A percentile compares a stretch with the other conserved stretches of the same genome.
Evolutionary conservation across 1,140 invertebrate genomes (phyloP).

Genomic region (Andrena cerasifolii): DNA sequence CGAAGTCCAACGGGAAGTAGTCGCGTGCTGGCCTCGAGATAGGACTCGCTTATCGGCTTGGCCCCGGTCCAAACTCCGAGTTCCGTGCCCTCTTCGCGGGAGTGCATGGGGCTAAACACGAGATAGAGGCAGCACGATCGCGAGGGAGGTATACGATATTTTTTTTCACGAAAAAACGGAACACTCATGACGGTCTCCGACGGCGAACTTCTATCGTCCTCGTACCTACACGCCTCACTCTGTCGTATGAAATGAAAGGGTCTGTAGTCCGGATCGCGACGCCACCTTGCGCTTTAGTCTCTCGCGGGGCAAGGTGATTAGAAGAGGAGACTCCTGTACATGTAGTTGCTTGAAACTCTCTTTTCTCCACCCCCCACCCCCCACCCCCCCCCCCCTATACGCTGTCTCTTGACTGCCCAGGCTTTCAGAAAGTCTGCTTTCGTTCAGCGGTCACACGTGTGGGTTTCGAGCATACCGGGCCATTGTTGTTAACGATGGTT

Average conservation of each 20-base stretch:
- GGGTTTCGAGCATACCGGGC: conserved; percentile 12
- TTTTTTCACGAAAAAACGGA: background rate
- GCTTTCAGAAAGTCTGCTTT: conserved; percentile 9
- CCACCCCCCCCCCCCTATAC: too few relatives aligned
- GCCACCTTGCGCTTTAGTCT: conserved; percentile 27
- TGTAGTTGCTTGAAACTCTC: conserved; percentile 5
- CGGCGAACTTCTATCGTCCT: conserved; percentile 36
- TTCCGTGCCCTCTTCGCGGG: background rate
- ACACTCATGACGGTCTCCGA: conserved; percentile 33
- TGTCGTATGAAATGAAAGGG: conserved; percentile 30
- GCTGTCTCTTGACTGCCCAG: conserved; percentile 19
- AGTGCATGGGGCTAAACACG: background rate
- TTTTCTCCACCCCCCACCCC: too few relatives aligned
- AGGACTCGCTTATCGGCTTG: conserved; percentile 16
- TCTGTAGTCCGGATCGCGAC: conserved; percentile 24
- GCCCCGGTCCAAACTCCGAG: too few relatives aligned
- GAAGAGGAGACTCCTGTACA: conserved; percentile 10
- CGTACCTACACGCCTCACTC: conserved; percentile 32
- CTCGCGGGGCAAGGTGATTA: conserved; percentile 18
- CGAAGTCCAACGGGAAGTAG: background rate
- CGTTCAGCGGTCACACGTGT: conserved; percentile 7
- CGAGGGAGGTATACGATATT: background rate
- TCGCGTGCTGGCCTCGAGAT: background rate
- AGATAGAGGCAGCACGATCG: background rate
- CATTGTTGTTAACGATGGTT: conserved; percentile 16